Evolutionary conservation across 2,888 invertebrate species (phyloP).

Genomic region (Syritta pipiens): DNA sequence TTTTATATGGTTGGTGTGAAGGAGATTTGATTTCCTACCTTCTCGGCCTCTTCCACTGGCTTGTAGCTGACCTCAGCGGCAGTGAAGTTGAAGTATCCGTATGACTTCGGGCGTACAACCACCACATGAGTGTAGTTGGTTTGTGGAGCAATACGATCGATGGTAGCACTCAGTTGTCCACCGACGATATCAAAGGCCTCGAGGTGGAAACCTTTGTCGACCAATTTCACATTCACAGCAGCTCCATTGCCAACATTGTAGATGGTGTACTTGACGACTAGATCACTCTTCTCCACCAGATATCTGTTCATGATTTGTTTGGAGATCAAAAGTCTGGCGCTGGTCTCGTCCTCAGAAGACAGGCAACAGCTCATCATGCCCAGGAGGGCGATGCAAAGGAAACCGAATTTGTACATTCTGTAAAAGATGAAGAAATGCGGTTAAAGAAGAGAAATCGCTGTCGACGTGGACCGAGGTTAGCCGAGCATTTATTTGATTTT

Average conservation of each 20-base stretch:
- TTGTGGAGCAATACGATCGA: slow-evolving; percentile 94
- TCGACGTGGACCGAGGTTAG: slow-evolving; percentile 58
- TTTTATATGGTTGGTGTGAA: not conserved
- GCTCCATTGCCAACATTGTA: slow-evolving; percentile 96
- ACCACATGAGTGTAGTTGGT: slow-evolving; percentile 96
- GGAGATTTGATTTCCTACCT: slow-evolving; percentile 79
- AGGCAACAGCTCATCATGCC: slow-evolving; percentile 74
- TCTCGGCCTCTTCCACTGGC: slow-evolving; percentile 89
- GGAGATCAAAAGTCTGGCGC: slow-evolving; percentile 91
- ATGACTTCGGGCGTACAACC: slow-evolving; percentile 92
- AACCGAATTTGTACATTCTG: slow-evolving; percentile 67
- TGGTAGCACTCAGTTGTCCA: slow-evolving; percentile 89
- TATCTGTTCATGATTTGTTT: slow-evolving; percentile 98
- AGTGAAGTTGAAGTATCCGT: slow-evolving; percentile 98
- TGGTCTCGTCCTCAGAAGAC: slow-evolving; percentile 84
- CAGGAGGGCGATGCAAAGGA: slow-evolving; percentile 72
- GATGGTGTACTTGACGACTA: slow-evolving; percentile 95
- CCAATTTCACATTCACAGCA: slow-evolving; percentile 90
- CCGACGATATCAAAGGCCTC: slow-evolving; percentile 94
- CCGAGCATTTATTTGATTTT: not conserved
- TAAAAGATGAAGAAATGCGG: slow-evolving; percentile 50
- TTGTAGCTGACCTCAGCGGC: slow-evolving; percentile 95
- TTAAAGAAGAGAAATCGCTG: slow-evolving; percentile 3
- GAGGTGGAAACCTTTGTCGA: slow-evolving; percentile 94
- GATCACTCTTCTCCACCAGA: slow-evolving; percentile 97